Evolutionary conservation across 2,113 vertebrate genomes (phyloP).

Genomic region (Herpetotheres cachinnans): DNA sequence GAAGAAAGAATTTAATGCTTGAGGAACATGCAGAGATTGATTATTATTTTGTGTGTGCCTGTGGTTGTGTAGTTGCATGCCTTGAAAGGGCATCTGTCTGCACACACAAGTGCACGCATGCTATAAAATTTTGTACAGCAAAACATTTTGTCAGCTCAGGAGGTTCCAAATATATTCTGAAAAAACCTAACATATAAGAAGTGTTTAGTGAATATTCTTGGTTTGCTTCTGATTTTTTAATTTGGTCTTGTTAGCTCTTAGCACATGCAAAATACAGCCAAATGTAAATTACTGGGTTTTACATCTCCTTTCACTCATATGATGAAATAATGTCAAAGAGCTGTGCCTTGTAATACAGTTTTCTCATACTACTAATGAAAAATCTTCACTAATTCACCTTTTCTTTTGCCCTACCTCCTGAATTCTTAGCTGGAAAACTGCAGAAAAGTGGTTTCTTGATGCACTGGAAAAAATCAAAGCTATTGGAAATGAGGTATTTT

Average conservation of each 20-base stretch:
- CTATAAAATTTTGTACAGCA: background rate
- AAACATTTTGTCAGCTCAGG: background rate
- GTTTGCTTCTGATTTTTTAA: background rate
- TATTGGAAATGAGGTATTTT: constrained; percentile 93
- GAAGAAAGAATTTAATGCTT: background rate
- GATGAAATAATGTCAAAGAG: background rate
- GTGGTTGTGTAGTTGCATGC: background rate
- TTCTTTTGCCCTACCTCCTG: background rate
- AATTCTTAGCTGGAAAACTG: constrained; percentile 90
- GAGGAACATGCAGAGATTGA: background rate
- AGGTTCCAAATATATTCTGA: background rate
- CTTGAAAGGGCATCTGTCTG: background rate
- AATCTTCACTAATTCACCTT: background rate
- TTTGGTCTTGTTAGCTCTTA: background rate
- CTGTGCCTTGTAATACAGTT: background rate
- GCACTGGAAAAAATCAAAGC: constrained; percentile 98
- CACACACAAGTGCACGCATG: background rate
- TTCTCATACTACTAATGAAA: background rate
- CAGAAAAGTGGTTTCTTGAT: constrained; percentile 95
- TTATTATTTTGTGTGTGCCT: background rate
- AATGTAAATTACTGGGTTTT: background rate
- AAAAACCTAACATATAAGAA: background rate
- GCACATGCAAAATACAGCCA: background rate
- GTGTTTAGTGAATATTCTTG: background rate
- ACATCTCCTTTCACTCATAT: background rate